Conservation (phyloP, 2,797 vertebrate species). For the Coregonus sp. region DNA sequence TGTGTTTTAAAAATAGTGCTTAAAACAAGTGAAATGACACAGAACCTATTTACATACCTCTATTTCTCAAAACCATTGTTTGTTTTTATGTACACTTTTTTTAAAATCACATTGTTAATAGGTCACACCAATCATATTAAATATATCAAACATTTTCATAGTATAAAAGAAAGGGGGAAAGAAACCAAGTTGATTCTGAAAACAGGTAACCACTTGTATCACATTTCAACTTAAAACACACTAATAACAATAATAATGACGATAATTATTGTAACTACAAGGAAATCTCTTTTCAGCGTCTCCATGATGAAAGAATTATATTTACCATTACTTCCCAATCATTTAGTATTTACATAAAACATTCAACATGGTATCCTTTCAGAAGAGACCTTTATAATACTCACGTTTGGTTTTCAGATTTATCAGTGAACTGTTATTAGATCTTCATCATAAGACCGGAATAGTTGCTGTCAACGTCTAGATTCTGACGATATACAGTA, state of each 20-base stretch:
- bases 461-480: constrained; percentile 8
- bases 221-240: constrained; percentile 62
- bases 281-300: constrained; percentile 72
- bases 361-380: constrained; percentile 64
- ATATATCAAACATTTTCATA: constrained; percentile 58
- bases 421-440: constrained; percentile 6
- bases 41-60: constrained; percentile 54
- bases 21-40: constrained; percentile 55
- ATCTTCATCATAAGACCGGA: constrained; percentile 35
- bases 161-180: constrained; percentile 49
- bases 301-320: constrained; percentile 35
- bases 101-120: constrained; percentile 56
- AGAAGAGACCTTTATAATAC: constrained; percentile 30
- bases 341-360: constrained; percentile 60
- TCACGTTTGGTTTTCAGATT: constrained; percentile 19
- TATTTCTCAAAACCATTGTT: constrained; percentile 41
- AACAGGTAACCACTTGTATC: constrained; percentile 48
- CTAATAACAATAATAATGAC: background rate
- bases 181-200: constrained; percentile 32
- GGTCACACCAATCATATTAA: constrained; percentile 69
- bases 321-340: constrained; percentile 31
- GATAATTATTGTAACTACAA: constrained; percentile 41
- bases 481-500: background rate
- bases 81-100: constrained; percentile 45
- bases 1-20: constrained; percentile 62